Conservation (phyloP, 2,888 invertebrate species). For the Ichneumoninae sp. region DNA sequence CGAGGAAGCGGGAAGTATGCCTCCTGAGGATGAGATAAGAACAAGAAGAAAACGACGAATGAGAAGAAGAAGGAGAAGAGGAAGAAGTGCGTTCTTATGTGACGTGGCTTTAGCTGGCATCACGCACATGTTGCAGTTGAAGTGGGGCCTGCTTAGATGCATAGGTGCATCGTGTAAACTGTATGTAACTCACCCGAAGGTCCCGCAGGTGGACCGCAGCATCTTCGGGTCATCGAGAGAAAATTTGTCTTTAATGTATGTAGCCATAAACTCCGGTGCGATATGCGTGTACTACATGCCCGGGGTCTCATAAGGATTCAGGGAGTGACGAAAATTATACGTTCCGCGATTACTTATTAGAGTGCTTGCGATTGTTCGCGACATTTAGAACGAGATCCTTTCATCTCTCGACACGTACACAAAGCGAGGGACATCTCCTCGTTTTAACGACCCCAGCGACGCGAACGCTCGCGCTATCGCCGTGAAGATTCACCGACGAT, state of each 20-base stretch:
- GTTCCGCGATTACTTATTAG: conserved; percentile 54
- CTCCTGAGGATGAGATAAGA: conserved; percentile 35
- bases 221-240: conserved; percentile 14
- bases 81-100: conserved; percentile 76
- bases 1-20: conserved; percentile 11
- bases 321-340: conserved; percentile 62
- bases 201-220: conserved; percentile 8
- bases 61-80: conserved; percentile 45
- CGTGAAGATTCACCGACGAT: conserved; percentile 20
- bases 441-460: conserved; percentile 50
- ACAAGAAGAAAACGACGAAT: conserved; percentile 31
- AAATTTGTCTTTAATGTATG: conserved; percentile 1
- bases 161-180: conserved; percentile 5
- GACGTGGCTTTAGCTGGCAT: conserved; percentile 81
- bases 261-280: neutral
- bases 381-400: conserved; percentile 55
- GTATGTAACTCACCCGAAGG: conserved; percentile 18
- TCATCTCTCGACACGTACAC: conserved; percentile 1
- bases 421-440: conserved; percentile 47
- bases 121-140: conserved; percentile 78
- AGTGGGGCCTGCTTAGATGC: conserved; percentile 15
- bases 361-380: conserved; percentile 61
- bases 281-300: neutral
- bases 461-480: conserved; percentile 14
- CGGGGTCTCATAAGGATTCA: conserved; percentile 49